Evolutionary conservation across 2,113 vertebrate species (phyloP).

Genomic region (Corythaeola cristata): DNA sequence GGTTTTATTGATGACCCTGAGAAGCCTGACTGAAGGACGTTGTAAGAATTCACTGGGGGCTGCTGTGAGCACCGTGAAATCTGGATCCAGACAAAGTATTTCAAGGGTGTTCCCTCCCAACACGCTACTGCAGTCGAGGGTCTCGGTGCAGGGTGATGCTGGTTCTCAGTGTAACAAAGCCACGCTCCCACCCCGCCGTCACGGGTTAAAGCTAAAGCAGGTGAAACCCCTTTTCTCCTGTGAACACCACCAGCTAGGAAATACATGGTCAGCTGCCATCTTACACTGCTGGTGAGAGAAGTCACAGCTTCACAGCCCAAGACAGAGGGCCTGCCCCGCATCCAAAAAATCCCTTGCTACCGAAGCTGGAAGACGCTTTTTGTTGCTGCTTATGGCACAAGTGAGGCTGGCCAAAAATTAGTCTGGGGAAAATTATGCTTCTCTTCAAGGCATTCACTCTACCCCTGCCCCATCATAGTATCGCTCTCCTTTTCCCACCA

Average conservation of each 20-base stretch:
- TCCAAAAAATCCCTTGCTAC: neutral
- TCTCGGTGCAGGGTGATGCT: fast-evolving
- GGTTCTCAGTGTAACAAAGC: neutral
- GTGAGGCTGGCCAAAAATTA: neutral
- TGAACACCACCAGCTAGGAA: neutral
- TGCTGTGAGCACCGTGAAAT: neutral
- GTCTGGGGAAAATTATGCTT: neutral
- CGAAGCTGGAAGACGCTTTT: neutral
- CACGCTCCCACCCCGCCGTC: fast-evolving
- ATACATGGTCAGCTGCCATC: fast-evolving
- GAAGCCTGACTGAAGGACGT: neutral
- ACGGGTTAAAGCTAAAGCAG: neutral
- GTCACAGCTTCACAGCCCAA: neutral
- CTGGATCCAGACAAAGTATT: neutral
- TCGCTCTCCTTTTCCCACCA: neutral
- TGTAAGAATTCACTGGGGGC: neutral
- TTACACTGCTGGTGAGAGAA: neutral
- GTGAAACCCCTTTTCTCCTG: neutral
- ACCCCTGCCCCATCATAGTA: neutral
- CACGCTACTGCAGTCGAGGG: fast-evolving
- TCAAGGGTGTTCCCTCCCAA: neutral
- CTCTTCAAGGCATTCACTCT: neutral
- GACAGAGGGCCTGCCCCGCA: neutral
- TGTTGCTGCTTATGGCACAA: neutral
- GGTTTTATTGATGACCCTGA: neutral